These are phyloP conservation scores for Antheraea pernyi DNA, from an alignment of 1,140 invertebrate species.

Conservation along the genomic window DNA sequence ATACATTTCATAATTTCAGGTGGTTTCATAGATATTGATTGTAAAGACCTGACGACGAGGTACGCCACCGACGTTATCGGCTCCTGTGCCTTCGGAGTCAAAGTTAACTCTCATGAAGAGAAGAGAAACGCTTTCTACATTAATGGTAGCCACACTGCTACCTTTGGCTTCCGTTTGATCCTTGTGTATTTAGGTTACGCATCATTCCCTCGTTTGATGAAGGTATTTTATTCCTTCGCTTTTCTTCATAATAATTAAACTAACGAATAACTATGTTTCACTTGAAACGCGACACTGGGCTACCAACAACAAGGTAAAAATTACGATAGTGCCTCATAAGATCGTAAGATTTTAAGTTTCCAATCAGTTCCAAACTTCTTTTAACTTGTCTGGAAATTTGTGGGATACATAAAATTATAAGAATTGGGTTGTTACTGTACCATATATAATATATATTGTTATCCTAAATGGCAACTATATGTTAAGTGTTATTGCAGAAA, in stretches of 20 bases:
- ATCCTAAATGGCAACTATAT: no score
- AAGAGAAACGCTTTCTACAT: constrained; percentile 9
- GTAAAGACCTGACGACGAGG: constrained; percentile 76
- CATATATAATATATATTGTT: no score
- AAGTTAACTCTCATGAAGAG: constrained; percentile 17
- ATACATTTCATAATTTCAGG: constrained; percentile 4
- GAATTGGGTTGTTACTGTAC: no score
- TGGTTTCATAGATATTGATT: constrained; percentile 60
- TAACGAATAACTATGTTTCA: no score
- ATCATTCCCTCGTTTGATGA: constrained; percentile 15
- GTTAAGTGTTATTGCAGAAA: constrained; percentile 32
- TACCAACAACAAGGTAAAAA: no score
- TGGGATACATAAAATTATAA: no score
- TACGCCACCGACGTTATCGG: constrained; percentile 81
- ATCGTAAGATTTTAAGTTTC: no score
- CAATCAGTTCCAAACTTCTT: no score
- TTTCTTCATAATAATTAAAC: no score
- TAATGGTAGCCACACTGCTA: constrained; percentile 3
- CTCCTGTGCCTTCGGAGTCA: constrained; percentile 76
- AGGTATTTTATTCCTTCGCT: constrained; percentile 6
- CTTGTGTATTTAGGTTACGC: neutral
- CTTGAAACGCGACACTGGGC: no score
- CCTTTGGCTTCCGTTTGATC: neutral
- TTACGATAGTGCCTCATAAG: no score
- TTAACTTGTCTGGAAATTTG: no score